These are phyloP conservation scores for Turritopsis dohrnii DNA, from an alignment of 30 jellyfish, hydroid and myxozoan genomes.

Conservation along the genomic window DNA sequence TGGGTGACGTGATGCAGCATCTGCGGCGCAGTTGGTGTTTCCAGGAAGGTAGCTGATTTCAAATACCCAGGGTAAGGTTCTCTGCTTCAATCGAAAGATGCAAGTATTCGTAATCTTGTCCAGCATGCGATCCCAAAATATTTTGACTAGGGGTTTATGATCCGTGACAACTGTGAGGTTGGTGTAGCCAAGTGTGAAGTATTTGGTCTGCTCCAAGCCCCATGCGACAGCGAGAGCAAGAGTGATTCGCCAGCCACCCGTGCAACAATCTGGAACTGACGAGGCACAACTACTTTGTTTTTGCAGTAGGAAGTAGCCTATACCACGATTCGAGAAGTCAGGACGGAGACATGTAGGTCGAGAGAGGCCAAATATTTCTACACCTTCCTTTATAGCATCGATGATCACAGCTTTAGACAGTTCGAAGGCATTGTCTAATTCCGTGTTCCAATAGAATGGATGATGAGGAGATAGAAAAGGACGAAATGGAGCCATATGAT, in stretches of 20 bases:
- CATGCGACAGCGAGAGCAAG: constrained; percentile 26
- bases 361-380: too few relatives aligned
- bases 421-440: too few relatives aligned
- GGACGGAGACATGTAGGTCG: too few relatives aligned
- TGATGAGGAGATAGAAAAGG: too few relatives aligned
- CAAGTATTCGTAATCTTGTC: constrained; percentile 24
- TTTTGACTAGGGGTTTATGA: neutral
- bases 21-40: constrained; percentile 13
- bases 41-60: constrained; percentile 5
- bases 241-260: constrained; percentile 20
- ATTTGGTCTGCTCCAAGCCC: constrained; percentile 28
- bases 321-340: constrained; percentile 21
- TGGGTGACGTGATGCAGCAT: constrained; percentile 1
- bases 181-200: constrained; percentile 22
- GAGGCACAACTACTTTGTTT: constrained; percentile 16
- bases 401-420: too few relatives aligned
- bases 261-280: constrained; percentile 12
- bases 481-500: too few relatives aligned
- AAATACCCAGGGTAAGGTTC: constrained; percentile 7
- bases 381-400: too few relatives aligned
- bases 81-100: constrained; percentile 11
- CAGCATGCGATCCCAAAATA: constrained; percentile 20
- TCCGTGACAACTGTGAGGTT: neutral
- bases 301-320: constrained; percentile 27
- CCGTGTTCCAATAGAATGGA: too few relatives aligned